phyloP scores from a whole-genome alignment of 2,113 vertebrate species.

The Malurus elegans region DNA sequence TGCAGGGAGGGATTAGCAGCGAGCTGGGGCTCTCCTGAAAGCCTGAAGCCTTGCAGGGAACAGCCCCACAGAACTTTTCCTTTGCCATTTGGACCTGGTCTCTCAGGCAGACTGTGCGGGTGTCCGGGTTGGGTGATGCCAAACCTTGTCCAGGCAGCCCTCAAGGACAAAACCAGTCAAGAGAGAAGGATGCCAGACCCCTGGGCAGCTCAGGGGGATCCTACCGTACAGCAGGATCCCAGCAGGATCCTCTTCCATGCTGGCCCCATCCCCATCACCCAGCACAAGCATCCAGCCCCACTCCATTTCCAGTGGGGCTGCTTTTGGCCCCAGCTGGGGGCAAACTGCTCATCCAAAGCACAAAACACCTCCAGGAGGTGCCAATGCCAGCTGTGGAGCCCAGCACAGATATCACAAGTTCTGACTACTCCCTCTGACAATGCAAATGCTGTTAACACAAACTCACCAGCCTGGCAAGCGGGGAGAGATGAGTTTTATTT shows the following conservation, averaged over 20 bases:
- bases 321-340: background rate
- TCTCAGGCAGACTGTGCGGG: background rate
- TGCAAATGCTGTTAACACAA: conserved; percentile 2
- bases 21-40: background rate
- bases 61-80: background rate
- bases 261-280: background rate
- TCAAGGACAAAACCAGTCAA: background rate
- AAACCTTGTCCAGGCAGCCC: background rate
- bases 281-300: background rate
- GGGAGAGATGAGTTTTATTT: background rate
- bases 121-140: accelerated
- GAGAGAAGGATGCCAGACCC: background rate
- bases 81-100: background rate
- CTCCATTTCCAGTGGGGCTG: background rate
- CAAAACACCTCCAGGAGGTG: background rate
- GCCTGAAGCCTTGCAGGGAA: background rate
- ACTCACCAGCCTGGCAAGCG: background rate
- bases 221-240: background rate
- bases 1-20: background rate
- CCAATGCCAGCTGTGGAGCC: background rate
- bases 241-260: background rate
- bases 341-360: background rate
- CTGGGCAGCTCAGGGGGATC: background rate
- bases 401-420: background rate
- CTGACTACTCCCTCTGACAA: background rate